phyloP scores from a whole-genome alignment of 2,113 vertebrate species.

The Anas platyrhynchos region DNA sequence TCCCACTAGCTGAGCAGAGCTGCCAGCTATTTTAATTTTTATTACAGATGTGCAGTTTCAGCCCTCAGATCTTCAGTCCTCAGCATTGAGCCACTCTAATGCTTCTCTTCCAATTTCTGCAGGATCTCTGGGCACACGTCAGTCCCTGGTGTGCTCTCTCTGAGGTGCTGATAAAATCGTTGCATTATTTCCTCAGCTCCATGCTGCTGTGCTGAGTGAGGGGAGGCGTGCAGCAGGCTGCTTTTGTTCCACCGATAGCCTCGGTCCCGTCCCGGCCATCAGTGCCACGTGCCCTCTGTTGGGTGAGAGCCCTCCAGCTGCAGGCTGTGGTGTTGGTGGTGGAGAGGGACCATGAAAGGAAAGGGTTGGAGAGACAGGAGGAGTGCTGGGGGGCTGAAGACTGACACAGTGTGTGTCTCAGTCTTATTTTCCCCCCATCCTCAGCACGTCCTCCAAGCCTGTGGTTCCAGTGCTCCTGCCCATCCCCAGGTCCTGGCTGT shows the following conservation, averaged over 20 bases:
- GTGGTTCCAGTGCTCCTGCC: background rate
- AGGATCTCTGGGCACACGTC: background rate
- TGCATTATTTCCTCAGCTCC: fast-evolving
- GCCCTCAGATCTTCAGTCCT: background rate
- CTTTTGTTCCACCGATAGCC: background rate
- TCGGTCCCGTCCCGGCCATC: background rate
- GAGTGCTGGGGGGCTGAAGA: background rate
- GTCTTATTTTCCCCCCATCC: background rate
- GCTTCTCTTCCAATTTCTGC: background rate
- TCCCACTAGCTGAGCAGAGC: background rate
- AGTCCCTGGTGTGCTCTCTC: background rate
- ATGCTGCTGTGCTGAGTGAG: fast-evolving
- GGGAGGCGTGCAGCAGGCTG: background rate
- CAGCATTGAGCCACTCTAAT: background rate
- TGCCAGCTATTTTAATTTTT: background rate
- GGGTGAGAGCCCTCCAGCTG: background rate
- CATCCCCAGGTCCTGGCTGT: fast-evolving
- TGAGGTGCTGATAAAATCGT: background rate
- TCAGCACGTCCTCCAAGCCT: fast-evolving
- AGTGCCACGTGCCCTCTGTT: background rate
- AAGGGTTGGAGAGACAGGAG: background rate
- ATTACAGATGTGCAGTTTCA: background rate
- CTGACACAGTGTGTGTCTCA: background rate
- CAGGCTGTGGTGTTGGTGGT: fast-evolving
- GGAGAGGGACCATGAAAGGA: fast-evolving